Base-by-base conservation (phyloP, 2,888 invertebrate genomes). In the Ichneumoninae sp. region DNA sequence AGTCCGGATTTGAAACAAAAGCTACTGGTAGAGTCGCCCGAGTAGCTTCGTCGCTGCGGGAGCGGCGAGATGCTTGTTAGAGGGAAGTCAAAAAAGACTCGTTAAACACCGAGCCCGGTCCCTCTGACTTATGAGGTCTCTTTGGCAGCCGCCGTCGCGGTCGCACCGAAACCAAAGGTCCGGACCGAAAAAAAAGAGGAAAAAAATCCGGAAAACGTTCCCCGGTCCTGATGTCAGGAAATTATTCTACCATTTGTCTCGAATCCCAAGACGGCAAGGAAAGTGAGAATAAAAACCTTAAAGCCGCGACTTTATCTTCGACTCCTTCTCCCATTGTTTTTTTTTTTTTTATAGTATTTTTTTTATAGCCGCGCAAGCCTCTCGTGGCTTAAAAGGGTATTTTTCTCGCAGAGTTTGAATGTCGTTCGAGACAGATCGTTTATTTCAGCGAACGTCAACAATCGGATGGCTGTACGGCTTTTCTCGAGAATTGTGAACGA, bases 191-290 rank as follows among this genome's bases (percentile, higher is more conserved):
- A 57, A 68, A 68, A 76, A 66, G 47, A 44, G 10, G 76, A 7
- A 60, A 76, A 80, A 66, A 80, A 16, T 16, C 57, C 57, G 84
- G 60, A 83, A 83, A 86, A 83, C 74, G 85, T 87, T 83, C 76
- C 83, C 82, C 80, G 77, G 78, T 66, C 77, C 85, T 77, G 85
- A 87, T 87, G 87, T 88, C 87, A 84, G 83, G 81, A 85, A 87
- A 88, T 88, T 87, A 88, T 88, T 88, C 83, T 87, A 85, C 85
- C 86, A 87, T 87, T 88, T 88, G 86, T 87, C 86, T 82, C 76
- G 82, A 84, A 84, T 86, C 85, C 83, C 79, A 79, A 84, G 84
- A 68, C 77, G 83, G 81, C 76, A 87, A 85, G 85, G 81, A 76
- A 74, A 84, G 69, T 66, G 80, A 76, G 71, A 66, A 80, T 71